Evolutionary conservation across 2,888 invertebrate genomes (phyloP).

Genomic region (Megastigmus dorsalis): DNA sequence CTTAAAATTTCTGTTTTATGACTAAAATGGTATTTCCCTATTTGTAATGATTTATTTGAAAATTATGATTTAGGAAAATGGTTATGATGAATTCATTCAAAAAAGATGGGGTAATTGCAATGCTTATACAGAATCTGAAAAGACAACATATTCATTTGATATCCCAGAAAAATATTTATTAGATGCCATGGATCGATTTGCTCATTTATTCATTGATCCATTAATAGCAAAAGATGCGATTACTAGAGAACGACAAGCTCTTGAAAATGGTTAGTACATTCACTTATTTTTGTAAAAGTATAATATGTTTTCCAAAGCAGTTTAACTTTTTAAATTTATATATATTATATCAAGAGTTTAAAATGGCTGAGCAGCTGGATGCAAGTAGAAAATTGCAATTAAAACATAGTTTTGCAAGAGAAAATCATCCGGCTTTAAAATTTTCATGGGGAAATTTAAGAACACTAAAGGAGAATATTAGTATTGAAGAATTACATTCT

Average conservation of each 20-base stretch:
- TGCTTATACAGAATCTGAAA: conserved; percentile 90
- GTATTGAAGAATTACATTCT: conserved; percentile 82
- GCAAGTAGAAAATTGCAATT: too few relatives aligned
- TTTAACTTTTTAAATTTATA: too few relatives aligned
- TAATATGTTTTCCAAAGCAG: too few relatives aligned
- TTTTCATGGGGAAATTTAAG: conserved; percentile 91
- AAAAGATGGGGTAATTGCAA: conserved; percentile 91
- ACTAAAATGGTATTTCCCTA: too few relatives aligned
- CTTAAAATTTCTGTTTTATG: background rate
- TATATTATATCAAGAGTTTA: too few relatives aligned
- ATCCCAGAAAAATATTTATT: conserved; percentile 86
- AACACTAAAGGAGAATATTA: too few relatives aligned
- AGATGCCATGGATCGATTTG: conserved; percentile 88
- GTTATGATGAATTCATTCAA: conserved; percentile 73
- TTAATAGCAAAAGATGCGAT: conserved; percentile 89
- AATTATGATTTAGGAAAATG: conserved; percentile 69
- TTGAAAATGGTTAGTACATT: conserved; percentile 94
- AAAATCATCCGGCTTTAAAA: conserved; percentile 83
- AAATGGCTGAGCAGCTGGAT: too few relatives aligned
- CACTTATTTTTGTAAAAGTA: too few relatives aligned
- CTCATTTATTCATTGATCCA: conserved; percentile 90
- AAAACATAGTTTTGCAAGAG: conserved; percentile 73
- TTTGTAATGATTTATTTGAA: too few relatives aligned
- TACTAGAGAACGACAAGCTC: conserved; percentile 89
- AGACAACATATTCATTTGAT: conserved; percentile 92